phyloP scores from a whole-genome alignment of 2,113 vertebrate genomes.

The Hiodon tergisus region DNA sequence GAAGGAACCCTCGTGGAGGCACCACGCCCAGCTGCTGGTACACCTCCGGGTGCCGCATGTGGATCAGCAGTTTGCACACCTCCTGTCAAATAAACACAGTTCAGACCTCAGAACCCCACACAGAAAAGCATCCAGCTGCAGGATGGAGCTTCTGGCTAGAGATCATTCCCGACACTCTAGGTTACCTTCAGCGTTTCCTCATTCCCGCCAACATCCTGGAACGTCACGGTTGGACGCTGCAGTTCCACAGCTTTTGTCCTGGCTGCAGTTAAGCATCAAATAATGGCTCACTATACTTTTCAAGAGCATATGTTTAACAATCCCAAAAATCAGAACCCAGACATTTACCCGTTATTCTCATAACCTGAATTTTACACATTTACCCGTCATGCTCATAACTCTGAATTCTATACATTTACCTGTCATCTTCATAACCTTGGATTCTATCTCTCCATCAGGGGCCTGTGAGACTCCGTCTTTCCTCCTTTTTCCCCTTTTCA shows the following conservation, averaged over 20 bases:
- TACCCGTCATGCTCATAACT: not conserved
- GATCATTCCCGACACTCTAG: not conserved
- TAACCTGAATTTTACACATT: not conserved
- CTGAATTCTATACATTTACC: slow-evolving; percentile 60
- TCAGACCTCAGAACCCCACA: not conserved
- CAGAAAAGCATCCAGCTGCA: not conserved
- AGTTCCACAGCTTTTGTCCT: slow-evolving; percentile 62
- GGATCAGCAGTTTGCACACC: slow-evolving; percentile 86
- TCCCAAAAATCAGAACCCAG: too few relatives aligned
- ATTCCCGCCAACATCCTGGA: slow-evolving; percentile 88
- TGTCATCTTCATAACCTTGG: slow-evolving; percentile 56
- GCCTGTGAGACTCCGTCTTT: slow-evolving; percentile 44
- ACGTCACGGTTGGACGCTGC: slow-evolving; percentile 69
- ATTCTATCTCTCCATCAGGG: slow-evolving; percentile 56
- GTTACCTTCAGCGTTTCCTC: slow-evolving; percentile 77
- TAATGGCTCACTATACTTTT: too few relatives aligned
- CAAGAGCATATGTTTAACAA: too few relatives aligned
- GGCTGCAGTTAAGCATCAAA: slow-evolving; percentile 41
- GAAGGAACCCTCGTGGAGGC: slow-evolving; percentile 83
- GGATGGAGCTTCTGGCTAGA: too few relatives aligned
- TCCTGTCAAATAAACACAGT: slow-evolving; percentile 60
- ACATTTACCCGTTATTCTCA: not conserved
- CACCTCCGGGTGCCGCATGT: slow-evolving; percentile 86
- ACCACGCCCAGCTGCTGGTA: slow-evolving; percentile 83
- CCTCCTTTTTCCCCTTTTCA: slow-evolving; percentile 57